Base-by-base conservation (phyloP, 2,113 vertebrate genomes). In the Actinemys pallida region DNA sequence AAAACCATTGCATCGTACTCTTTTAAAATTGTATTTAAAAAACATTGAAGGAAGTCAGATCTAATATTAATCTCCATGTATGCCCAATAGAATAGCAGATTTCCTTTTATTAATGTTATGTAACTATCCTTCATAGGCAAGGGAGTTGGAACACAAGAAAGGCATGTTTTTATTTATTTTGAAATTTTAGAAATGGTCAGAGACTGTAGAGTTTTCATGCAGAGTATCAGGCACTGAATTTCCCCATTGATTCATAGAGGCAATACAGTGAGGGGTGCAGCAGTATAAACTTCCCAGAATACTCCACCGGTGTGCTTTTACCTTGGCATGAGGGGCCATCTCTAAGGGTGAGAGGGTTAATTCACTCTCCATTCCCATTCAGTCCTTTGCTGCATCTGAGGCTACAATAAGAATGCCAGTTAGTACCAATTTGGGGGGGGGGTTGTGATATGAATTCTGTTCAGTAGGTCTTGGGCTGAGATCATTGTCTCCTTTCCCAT, bases 81-180 rank as follows among this genome's bases (percentile, higher is more conserved):
- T 47, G 75, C 72, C 25, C 25, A 0, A 31, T n/a, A 22, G 5
- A 59, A 4, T 8, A 2, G 39, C 45, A 0, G 0, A 0, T 17
- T 9, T 19, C 39, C 83, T 29, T 24, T 72, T 6, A 6, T n/a
- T 22, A n/a, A 39, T 8, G 2, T 1, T 24, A 0, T 12, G 50
- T 3, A 9, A 5, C 31, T 14, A 20, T 3, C n/a, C 16, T 20
- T 2, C 59, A 69, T 25, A 50, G 1, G 2, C 24, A 1, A 39
- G n/a, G 31, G 65, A 39, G 8, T 10, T 72, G 65, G 17, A 39
- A 72, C 2, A 72, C 5, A 39, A 72, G 17, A 72, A 39, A 39
- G 20, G n/a, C 17, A 39, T 72, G 19, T 39, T 72, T 39, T 72
- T 22, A 39, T 65, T 35, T 65, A 65, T 17, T 35, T 65, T 39